Percentiles rank a stretch among this genome's conserved stretches.
Conservation (phyloP, 2,113 vertebrate genomes). For the Bucco capensis region DNA sequence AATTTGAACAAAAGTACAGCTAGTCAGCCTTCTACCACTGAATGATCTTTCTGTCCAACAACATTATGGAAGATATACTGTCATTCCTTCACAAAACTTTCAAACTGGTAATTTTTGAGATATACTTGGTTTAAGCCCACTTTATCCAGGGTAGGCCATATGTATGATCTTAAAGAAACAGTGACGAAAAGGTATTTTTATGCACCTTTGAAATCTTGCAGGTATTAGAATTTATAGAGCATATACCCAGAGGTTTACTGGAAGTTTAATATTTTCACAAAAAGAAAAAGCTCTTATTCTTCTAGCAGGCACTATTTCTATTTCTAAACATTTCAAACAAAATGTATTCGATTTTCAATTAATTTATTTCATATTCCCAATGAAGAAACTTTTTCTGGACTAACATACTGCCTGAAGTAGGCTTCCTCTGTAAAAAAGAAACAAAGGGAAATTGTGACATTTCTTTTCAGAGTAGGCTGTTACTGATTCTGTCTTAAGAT, state of each 20-base stretch:
- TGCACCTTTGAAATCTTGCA: neutral
- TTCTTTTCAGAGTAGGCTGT: slow-evolving; percentile 48
- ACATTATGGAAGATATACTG: neutral
- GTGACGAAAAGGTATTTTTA: neutral
- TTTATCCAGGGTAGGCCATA: neutral
- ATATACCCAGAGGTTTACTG: neutral
- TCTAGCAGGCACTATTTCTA: neutral
- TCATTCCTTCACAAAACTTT: neutral
- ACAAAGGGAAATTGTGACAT: slow-evolving; percentile 51
- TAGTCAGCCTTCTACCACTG: neutral
- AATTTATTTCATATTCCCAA: neutral
- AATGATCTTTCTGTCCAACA: neutral
- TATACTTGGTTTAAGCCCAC: neutral
- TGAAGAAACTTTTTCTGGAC: slow-evolving; percentile 12
- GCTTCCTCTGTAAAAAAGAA: slow-evolving; percentile 9
- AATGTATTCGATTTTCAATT: neutral
- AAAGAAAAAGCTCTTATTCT: neutral
- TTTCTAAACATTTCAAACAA: neutral
- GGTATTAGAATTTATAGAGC: neutral
- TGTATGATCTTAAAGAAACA: neutral
- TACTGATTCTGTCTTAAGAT: slow-evolving; percentile 54
- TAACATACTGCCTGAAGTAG: slow-evolving; percentile 13
- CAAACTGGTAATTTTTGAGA: neutral
- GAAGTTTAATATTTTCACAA: neutral
- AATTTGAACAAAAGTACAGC: neutral